Percentiles rank a stretch among this genome's conserved stretches.
Conservation (phyloP, 2,888 invertebrate species). For the Xanthorhoe designata region DNA sequence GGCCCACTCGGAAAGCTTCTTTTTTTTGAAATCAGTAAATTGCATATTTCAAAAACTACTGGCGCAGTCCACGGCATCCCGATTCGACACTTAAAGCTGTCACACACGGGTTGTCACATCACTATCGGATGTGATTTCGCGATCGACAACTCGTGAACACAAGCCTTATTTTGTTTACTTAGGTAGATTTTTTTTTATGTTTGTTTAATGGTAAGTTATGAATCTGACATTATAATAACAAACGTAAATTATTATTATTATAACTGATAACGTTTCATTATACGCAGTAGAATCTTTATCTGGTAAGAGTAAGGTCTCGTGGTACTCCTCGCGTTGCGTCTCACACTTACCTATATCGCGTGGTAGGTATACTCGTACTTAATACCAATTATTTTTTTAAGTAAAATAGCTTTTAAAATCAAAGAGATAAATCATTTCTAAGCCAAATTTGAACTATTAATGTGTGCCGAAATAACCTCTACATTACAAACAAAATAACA, state of each 20-base stretch:
- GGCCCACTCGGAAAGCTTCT: slow-evolving; percentile 52
- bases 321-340: no score
- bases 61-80: slow-evolving; percentile 45
- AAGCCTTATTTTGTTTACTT: slow-evolving; percentile 10
- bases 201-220: no score
- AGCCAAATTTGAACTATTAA: neutral
- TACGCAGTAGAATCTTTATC: no score
- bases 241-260: no score
- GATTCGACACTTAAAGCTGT: slow-evolving; percentile 27
- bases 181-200: neutral
- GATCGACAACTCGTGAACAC: slow-evolving; percentile 7
- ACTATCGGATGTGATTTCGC: slow-evolving; percentile 7
- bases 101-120: slow-evolving; percentile 24
- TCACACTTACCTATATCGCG: no score
- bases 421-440: neutral
- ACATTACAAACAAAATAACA: slow-evolving; percentile 4
- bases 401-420: neutral
- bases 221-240: no score
- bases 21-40: slow-evolving; percentile 83
- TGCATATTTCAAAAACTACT: slow-evolving; percentile 85
- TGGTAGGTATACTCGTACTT: no score
- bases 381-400: no score
- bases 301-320: no score
- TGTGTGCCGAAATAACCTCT: slow-evolving; percentile 4
- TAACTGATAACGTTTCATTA: no score